Percentiles rank a stretch among this genome's conserved stretches.
Conservation (phyloP, 2,888 invertebrate species). For the Caenorhabditis panamensis region DNA sequence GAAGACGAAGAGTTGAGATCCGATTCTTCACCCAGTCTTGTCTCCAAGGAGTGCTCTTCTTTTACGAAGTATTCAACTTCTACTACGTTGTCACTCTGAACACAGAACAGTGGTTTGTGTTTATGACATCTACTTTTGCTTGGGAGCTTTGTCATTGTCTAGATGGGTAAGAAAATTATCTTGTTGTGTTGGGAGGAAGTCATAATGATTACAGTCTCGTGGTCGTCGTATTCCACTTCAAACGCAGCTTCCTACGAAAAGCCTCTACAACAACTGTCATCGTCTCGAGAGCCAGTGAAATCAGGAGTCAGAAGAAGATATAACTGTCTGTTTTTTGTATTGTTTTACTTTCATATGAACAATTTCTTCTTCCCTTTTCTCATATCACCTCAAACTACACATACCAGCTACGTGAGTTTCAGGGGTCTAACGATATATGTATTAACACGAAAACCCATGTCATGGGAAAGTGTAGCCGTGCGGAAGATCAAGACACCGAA, state of each 20-base stretch:
- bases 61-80: slow-evolving; percentile 64
- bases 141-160: slow-evolving; percentile 61
- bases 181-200: not conserved
- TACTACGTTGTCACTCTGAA: slow-evolving; percentile 53
- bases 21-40: slow-evolving; percentile 61
- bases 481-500: not conserved
- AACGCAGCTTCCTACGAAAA: slow-evolving; percentile 32
- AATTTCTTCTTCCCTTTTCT: not conserved
- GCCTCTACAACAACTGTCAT: slow-evolving; percentile 4
- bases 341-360: not conserved
- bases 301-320: slow-evolving; percentile 6
- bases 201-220: slow-evolving; percentile 27
- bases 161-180: slow-evolving; percentile 42
- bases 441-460: not conserved
- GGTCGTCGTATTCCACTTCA: slow-evolving; percentile 47
- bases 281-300: slow-evolving; percentile 29
- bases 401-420: not conserved
- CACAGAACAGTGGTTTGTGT: slow-evolving; percentile 53
- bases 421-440: not conserved
- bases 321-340: slow-evolving; percentile 6
- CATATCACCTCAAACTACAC: not conserved
- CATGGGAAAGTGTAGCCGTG: slow-evolving; percentile 1
- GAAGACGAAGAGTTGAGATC: slow-evolving; percentile 43
- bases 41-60: slow-evolving; percentile 57
- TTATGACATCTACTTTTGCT: slow-evolving; percentile 56